Conservation (phyloP, 2,797 vertebrate genomes). For the Mallotus villosus region DNA sequence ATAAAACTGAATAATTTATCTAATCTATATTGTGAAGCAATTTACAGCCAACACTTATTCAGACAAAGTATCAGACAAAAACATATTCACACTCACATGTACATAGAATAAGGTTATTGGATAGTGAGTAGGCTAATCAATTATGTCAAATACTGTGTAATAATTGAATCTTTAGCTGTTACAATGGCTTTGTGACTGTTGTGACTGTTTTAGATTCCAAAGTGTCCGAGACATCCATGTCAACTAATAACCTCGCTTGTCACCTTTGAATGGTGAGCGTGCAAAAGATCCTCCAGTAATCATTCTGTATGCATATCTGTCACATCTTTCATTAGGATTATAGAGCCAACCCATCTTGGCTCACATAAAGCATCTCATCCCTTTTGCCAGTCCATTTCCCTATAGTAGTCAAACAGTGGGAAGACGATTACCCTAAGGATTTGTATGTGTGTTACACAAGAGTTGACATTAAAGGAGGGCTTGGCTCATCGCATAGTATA, state of each 20-base stretch:
- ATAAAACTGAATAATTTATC: background rate
- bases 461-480: background rate
- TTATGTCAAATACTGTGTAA: too few species aligned
- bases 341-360: constrained; percentile 50
- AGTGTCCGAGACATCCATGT: constrained; percentile 26
- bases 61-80: too few species aligned
- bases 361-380: constrained; percentile 45
- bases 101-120: too few species aligned
- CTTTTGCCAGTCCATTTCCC: too few species aligned
- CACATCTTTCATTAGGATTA: constrained; percentile 56
- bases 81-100: too few species aligned
- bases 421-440: too few species aligned
- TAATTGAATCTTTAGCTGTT: too few species aligned
- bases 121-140: too few species aligned
- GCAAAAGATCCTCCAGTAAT: constrained; percentile 36
- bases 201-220: too few species aligned
- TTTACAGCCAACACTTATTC: constrained; percentile 15
- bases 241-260: constrained; percentile 24
- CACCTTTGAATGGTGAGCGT: constrained; percentile 18
- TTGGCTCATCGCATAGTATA: background rate
- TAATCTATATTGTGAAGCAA: background rate
- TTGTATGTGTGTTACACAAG: background rate
- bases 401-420: too few species aligned
- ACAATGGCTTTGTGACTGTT: too few species aligned
- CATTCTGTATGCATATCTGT: constrained; percentile 52